Conservation (phyloP, 2,797 vertebrate species). For the Dipus sagitta region DNA sequence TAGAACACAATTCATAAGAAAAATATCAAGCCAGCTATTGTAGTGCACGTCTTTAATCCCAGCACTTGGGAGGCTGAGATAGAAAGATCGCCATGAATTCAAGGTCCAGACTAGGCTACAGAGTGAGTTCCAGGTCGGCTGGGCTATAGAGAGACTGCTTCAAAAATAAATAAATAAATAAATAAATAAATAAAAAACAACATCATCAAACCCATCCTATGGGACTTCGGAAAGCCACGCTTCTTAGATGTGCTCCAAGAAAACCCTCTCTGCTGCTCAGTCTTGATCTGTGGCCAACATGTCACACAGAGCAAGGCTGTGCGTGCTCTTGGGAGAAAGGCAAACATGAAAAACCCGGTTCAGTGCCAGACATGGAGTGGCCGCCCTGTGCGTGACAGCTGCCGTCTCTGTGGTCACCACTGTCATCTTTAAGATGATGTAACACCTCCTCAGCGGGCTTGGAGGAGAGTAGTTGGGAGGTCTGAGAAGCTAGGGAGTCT, state of each 20-base stretch:
- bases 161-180: too few species aligned
- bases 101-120: too few species aligned
- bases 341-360: background rate
- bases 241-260: constrained; percentile 19
- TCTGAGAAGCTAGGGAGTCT: background rate
- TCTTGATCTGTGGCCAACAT: background rate
- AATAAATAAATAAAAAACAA: background rate
- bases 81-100: too few species aligned
- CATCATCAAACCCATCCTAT: constrained; percentile 7
- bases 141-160: too few species aligned
- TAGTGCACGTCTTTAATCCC: too few species aligned
- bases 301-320: background rate
- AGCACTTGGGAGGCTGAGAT: too few species aligned
- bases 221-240: constrained; percentile 54
- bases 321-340: constrained; percentile 17
- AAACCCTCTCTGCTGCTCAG: constrained; percentile 18
- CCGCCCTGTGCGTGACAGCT: background rate
- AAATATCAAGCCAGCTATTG: background rate
- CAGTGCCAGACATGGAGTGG: background rate
- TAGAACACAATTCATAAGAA: background rate
- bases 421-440: background rate
- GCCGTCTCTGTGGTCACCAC: background rate
- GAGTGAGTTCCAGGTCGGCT: too few species aligned
- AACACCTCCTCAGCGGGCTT: background rate
- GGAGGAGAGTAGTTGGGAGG: background rate